A percentile compares a stretch with the other conserved stretches of the same genome.
Conservation (phyloP, 2,888 invertebrate species). For the Strigamia transsilvanica region DNA sequence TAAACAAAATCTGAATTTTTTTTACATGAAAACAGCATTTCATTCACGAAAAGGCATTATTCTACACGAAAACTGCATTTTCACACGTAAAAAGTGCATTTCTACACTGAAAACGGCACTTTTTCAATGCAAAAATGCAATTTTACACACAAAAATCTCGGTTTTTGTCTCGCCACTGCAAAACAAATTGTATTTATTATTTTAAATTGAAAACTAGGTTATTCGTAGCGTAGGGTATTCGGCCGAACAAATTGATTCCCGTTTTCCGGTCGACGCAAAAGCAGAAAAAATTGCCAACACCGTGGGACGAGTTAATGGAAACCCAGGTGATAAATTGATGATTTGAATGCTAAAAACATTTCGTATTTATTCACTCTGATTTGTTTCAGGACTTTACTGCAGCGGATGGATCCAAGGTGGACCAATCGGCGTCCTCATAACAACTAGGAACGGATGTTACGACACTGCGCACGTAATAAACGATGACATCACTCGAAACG, state of each 20-base stretch:
- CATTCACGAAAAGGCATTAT: too few species aligned
- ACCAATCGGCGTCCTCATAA: slow-evolving; percentile 88
- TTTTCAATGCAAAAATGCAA: too few species aligned
- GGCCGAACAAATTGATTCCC: slow-evolving; percentile 76
- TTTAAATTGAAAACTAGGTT: slow-evolving; percentile 59
- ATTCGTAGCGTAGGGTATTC: slow-evolving; percentile 92
- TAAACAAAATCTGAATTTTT: too few species aligned
- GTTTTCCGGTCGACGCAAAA: slow-evolving; percentile 75
- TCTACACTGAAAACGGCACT: too few species aligned
- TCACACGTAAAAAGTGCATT: too few species aligned
- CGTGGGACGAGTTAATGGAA: slow-evolving; percentile 68
- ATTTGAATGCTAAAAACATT: too few species aligned
- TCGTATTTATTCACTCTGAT: too few species aligned
- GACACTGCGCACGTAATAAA: slow-evolving; percentile 75
- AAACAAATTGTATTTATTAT: background rate
- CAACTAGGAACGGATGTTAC: slow-evolving; percentile 92
- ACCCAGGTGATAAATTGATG: slow-evolving; percentile 62
- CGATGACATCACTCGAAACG: slow-evolving; percentile 71
- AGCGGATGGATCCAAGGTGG: slow-evolving; percentile 95
- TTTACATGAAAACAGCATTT: too few species aligned
- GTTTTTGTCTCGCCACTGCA: too few species aligned
- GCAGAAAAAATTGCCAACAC: slow-evolving; percentile 73
- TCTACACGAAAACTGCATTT: too few species aligned
- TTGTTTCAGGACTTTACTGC: slow-evolving; percentile 70
- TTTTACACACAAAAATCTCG: too few species aligned